Evolutionary conservation across 2,888 invertebrate species (phyloP).

Genomic region (Epinotia demarniana): DNA sequence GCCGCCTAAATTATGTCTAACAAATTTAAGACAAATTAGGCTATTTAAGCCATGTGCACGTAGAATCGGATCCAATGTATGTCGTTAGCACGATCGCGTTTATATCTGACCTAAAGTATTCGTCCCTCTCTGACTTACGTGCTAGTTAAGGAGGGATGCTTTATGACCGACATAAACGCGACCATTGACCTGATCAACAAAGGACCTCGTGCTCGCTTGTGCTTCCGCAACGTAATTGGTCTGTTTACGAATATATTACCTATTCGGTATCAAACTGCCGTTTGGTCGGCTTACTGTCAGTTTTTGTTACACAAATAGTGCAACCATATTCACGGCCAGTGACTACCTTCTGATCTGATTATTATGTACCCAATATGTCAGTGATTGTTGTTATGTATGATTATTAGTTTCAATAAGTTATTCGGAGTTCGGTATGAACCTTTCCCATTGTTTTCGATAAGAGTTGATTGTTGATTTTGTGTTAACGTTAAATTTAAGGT

Average conservation of each 20-base stretch:
- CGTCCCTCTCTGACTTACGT: no score
- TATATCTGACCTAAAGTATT: no score
- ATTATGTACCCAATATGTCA: conserved; percentile 11
- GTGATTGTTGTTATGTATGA: conserved; percentile 41
- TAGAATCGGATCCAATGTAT: no score
- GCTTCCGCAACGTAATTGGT: neutral
- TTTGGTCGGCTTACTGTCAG: neutral
- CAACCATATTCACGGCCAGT: neutral
- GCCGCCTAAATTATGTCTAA: no score
- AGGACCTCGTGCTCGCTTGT: no score
- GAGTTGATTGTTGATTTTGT: conserved; percentile 46
- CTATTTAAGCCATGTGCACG: no score
- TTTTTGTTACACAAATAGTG: conserved; percentile 10
- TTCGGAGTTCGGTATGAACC: conserved; percentile 34
- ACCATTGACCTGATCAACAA: neutral
- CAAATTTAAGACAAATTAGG: no score
- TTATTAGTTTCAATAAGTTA: conserved; percentile 31
- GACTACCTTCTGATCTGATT: neutral
- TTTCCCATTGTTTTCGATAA: conserved; percentile 43
- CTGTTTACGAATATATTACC: no score
- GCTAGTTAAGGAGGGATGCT: neutral
- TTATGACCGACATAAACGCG: neutral
- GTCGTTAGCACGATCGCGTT: no score
- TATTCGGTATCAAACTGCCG: neutral
- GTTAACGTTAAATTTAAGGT: conserved; percentile 49